Percentiles rank a stretch among this genome's conserved stretches.
Conservation (phyloP, 2,113 vertebrate species). For the Silurus meridionalis region DNA sequence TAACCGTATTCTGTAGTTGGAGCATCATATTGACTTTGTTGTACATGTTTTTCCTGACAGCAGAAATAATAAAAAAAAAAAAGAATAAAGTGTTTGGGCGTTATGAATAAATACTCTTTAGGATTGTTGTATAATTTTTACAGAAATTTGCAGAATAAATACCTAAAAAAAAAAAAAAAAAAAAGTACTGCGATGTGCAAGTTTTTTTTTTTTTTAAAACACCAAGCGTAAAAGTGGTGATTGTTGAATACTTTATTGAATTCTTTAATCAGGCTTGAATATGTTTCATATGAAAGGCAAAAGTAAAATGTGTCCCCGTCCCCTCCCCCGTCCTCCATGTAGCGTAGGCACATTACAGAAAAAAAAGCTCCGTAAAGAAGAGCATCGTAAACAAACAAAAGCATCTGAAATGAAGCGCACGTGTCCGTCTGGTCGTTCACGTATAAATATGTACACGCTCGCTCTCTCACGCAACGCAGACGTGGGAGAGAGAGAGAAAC, state of each 20-base stretch:
- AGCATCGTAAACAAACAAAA: constrained; percentile 58
- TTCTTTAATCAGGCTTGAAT: constrained; percentile 75
- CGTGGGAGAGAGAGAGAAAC: constrained; percentile 36
- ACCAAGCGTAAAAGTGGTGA: background rate
- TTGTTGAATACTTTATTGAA: constrained; percentile 76
- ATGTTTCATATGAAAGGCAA: constrained; percentile 81
- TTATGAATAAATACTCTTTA: constrained; percentile 62
- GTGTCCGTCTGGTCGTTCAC: constrained; percentile 52
- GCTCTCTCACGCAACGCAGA: background rate
- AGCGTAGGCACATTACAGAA: constrained; percentile 81
- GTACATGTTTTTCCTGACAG: constrained; percentile 51
- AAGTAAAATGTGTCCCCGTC: constrained; percentile 69
- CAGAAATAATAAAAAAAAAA: constrained; percentile 13
- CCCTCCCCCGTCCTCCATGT: constrained; percentile 59
- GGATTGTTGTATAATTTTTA: constrained; percentile 76
- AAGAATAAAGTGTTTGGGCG: constrained; percentile 62
- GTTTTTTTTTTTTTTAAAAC: background rate
- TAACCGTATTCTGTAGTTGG: constrained; percentile 61
- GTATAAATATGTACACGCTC: constrained; percentile 58
- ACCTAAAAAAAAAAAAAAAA: constrained; percentile 59
- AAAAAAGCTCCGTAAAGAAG: constrained; percentile 69
- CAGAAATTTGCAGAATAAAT: constrained; percentile 78
- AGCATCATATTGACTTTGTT: constrained; percentile 67
- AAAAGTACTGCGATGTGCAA: background rate
- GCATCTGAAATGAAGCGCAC: constrained; percentile 36